Conservation (phyloP, 2,113 vertebrate genomes). For the Rissa tridactyla region DNA sequence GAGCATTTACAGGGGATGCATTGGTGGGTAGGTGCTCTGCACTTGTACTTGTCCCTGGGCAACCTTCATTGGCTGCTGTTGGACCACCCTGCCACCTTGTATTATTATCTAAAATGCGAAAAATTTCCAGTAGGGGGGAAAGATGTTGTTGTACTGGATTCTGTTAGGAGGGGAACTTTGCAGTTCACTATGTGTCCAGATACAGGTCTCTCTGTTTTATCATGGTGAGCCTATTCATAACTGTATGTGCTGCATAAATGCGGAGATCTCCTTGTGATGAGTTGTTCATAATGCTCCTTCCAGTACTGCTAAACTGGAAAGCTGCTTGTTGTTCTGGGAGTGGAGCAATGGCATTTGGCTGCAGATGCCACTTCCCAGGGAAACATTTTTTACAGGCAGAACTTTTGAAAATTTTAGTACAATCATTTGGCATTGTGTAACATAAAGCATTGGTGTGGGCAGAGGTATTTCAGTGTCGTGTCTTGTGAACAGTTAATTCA, state of each 20-base stretch:
- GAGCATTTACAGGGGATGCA: fast-evolving
- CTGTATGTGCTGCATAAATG: neutral
- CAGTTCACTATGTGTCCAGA: neutral
- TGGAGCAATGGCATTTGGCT: neutral
- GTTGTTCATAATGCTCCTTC: neutral
- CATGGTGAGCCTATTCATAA: neutral
- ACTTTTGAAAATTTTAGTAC: neutral
- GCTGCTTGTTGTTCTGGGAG: neutral
- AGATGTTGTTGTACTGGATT: neutral
- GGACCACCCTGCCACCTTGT: neutral
- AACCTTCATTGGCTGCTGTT: neutral
- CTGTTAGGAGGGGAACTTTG: neutral
- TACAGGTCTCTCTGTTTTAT: neutral
- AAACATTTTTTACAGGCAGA: neutral
- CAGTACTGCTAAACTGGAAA: neutral
- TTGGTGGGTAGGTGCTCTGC: neutral
- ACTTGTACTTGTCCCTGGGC: neutral
- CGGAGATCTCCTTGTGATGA: neutral
- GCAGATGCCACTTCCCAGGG: neutral
- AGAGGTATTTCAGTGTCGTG: neutral
- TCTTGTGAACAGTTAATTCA: neutral
- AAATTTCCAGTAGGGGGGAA: neutral
- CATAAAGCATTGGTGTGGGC: neutral
- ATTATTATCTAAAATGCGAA: neutral
- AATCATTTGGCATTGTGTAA: neutral